These are phyloP conservation scores for Desoria tigrina DNA, from an alignment of 2,888 invertebrate species.

Conservation along the genomic window DNA sequence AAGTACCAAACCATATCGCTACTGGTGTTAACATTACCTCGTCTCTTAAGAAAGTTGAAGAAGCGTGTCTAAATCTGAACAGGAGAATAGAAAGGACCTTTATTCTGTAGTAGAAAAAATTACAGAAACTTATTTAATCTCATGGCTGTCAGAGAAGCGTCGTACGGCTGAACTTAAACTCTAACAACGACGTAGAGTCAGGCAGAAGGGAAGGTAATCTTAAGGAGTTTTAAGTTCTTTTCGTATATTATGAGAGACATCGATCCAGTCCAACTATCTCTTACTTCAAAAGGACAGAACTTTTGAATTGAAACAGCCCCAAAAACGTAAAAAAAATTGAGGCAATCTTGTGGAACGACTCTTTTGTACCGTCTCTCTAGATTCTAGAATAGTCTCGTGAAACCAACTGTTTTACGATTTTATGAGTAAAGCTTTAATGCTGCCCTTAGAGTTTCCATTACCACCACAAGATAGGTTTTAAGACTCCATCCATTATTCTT, in stretches of 20 bases:
- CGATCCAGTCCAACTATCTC: background rate
- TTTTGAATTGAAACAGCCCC: constrained; percentile 3
- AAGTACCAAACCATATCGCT: constrained; percentile 6
- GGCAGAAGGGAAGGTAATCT: constrained; percentile 2
- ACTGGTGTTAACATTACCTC: constrained; percentile 2
- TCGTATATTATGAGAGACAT: background rate
- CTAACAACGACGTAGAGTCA: background rate
- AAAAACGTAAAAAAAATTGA: constrained; percentile 11
- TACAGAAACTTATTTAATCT: constrained; percentile 19
- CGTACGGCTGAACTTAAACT: background rate
- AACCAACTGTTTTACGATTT: background rate
- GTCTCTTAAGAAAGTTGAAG: constrained; percentile 1
- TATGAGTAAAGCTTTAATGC: background rate
- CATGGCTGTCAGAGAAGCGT: constrained; percentile 5
- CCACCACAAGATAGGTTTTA: background rate
- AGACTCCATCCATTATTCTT: constrained; percentile 6
- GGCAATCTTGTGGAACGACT: constrained; percentile 13
- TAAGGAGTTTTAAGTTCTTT: background rate
- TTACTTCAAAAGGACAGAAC: background rate
- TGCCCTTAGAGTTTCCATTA: background rate
- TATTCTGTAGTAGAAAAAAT: constrained; percentile 6
- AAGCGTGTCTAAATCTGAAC: constrained; percentile 11
- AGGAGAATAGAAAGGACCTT: background rate
- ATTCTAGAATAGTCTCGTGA: constrained; percentile 11
- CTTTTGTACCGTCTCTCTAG: background rate